Evolutionary conservation across 2,797 vertebrate genomes (phyloP).

Genomic region (Sebastes vulpes): DNA sequence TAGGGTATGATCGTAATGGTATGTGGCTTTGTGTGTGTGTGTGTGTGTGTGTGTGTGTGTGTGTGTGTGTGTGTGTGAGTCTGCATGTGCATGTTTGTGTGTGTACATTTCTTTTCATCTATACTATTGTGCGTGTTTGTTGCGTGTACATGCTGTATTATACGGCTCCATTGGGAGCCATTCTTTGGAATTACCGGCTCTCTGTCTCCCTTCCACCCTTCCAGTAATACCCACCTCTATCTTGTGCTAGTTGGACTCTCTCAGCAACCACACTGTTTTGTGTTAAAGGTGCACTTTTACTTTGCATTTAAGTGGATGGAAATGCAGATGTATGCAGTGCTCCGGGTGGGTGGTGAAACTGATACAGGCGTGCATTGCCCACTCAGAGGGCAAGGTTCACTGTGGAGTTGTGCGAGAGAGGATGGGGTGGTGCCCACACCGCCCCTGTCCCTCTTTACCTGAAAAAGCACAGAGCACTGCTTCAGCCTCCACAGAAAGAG

Average conservation of each 20-base stretch:
- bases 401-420: constrained; percentile 77
- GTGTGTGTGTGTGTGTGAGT: constrained; percentile 34
- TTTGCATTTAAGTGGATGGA: constrained; percentile 86
- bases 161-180: constrained; percentile 75
- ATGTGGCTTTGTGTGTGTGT: constrained; percentile 36
- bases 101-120: constrained; percentile 57
- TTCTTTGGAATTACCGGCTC: constrained; percentile 82
- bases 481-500: constrained; percentile 81
- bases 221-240: constrained; percentile 82
- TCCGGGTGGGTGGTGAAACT: constrained; percentile 86
- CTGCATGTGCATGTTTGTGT: constrained; percentile 31
- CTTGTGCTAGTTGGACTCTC: constrained; percentile 77
- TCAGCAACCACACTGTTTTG: constrained; percentile 79
- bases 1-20: constrained; percentile 79
- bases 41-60: constrained; percentile 5
- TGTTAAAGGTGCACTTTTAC: constrained; percentile 88
- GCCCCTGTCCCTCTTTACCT: constrained; percentile 84
- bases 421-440: constrained; percentile 83
- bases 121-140: constrained; percentile 65
- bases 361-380: constrained; percentile 83
- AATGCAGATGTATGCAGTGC: constrained; percentile 83
- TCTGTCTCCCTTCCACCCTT: constrained; percentile 78
- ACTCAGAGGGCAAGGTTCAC: constrained; percentile 81
- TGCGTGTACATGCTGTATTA: constrained; percentile 60
- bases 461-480: constrained; percentile 75